These are phyloP conservation scores for Calosoma granatense DNA, from an alignment of 1,140 invertebrate genomes.

Conservation along the genomic window DNA sequence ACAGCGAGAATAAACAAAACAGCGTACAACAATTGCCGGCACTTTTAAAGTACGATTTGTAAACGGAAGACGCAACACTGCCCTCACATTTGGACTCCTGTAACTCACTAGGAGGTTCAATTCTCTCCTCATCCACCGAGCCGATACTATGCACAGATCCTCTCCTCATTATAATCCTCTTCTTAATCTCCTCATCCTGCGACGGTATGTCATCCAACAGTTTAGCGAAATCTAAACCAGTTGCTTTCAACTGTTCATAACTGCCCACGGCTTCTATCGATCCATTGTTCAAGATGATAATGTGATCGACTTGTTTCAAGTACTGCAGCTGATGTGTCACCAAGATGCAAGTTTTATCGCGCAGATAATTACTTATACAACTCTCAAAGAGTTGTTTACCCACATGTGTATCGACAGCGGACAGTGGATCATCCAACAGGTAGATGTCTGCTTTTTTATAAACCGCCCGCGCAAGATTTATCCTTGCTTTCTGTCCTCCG, in stretches of 20 bases:
- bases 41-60: constrained; percentile 49
- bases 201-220: constrained; percentile 35
- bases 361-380: constrained; percentile 57
- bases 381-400: constrained; percentile 57
- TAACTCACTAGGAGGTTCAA: constrained; percentile 13
- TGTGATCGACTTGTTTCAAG: constrained; percentile 61
- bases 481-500: constrained; percentile 86
- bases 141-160: constrained; percentile 31
- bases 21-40: constrained; percentile 40
- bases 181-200: not conserved
- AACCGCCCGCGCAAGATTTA: constrained; percentile 76
- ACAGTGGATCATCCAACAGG: constrained; percentile 73
- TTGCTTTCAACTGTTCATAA: constrained; percentile 47
- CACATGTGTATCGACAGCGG: constrained; percentile 64
- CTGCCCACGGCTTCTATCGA: constrained; percentile 46
- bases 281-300: constrained; percentile 52
- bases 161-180: constrained; percentile 10
- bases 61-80: constrained; percentile 44
- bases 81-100: constrained; percentile 36
- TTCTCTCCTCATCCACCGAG: constrained; percentile 29
- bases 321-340: constrained; percentile 87
- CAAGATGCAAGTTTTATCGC: constrained; percentile 61
- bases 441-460: constrained; percentile 77
- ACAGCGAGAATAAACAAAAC: constrained; percentile 38
- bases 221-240: constrained; percentile 52